phyloP scores from a whole-genome alignment of 1,140 invertebrate species.

The Caenorhabditis briggsae region DNA sequence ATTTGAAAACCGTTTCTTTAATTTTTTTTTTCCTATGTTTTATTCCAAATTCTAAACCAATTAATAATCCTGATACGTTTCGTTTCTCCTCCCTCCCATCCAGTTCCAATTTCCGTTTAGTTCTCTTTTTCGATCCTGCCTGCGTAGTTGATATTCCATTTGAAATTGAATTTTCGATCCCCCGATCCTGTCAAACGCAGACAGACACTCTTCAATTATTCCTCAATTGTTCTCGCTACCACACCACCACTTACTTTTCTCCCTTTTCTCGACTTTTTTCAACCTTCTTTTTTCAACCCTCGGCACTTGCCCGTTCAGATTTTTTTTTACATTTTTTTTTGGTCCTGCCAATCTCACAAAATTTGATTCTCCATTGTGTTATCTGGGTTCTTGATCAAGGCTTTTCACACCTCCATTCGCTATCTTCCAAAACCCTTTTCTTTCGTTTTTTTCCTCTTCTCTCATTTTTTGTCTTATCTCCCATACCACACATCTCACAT shows the following conservation, averaged over 20 bases:
- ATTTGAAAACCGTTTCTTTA: too few species aligned
- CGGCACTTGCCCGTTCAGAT: neutral
- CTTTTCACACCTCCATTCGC: neutral
- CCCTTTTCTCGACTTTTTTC: neutral
- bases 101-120: neutral
- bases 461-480: neutral
- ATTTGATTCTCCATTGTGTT: too few species aligned
- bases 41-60: too few species aligned
- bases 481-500: neutral
- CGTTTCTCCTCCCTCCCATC: neutral
- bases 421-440: neutral
- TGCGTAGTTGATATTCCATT: neutral
- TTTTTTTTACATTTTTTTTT: too few species aligned
- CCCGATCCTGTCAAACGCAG: neutral
- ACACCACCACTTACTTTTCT: neutral
- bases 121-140: neutral
- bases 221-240: neutral
- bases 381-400: neutral
- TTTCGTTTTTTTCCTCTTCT: neutral
- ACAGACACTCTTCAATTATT: slow-evolving; percentile 22
- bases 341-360: too few species aligned
- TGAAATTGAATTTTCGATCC: neutral
- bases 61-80: too few species aligned
- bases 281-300: neutral
- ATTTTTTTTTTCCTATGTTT: too few species aligned